Base-by-base conservation (phyloP, 2,797 vertebrate species). In the Platalea minor region DNA sequence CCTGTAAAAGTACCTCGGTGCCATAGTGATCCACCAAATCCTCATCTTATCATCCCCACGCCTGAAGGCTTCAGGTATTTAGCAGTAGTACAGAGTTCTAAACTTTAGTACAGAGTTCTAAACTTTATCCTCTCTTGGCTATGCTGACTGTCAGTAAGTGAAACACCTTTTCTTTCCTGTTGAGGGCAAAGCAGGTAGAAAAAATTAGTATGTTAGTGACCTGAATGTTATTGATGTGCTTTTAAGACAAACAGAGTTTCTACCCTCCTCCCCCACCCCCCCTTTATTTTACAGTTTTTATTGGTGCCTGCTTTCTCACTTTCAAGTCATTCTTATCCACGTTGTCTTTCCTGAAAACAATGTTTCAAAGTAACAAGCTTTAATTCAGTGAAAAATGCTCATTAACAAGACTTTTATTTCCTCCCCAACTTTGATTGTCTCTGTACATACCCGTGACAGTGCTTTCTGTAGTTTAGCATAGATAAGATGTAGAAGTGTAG, bases 1-100 rank as follows among this genome's bases (percentile, higher is more conserved):
- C 99, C 99, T 37, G 98, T 99, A 74, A 99, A 99, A 98, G 99
- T 99, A 28, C 99, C 99, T 59, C 99, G 99, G 59, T 99, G 99
- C 96, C 99, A 99, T 48, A 99, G 99, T 45, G 99, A 99, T 96
- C 99, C 99, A 79, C 99, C 99, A 45, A 99, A 99, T 96, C 99
- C 99, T 35, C 99, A 99, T 91, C 98, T 99, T 60, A 99, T 99
- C 92, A 99, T 99, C 93, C 99, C 99, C 20, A 99, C 99, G 0
- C 96, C 99, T 39, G 99, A 99, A 70, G 98, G 98, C n/a, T 99
- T 99, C 98, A 99, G 99, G 99, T 99, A 99, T 54, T 73, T 57
- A 93, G 31, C 37, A 31, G 56, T 67, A 70, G 2, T 65, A 37
- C 10, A 23, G 43, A 41, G 11, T 31, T 65, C 63, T 76, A 28